Percentiles rank a stretch among this genome's conserved stretches.
phyloP scores from a whole-genome alignment of 2,113 vertebrate species.

The Myotis davidii region DNA sequence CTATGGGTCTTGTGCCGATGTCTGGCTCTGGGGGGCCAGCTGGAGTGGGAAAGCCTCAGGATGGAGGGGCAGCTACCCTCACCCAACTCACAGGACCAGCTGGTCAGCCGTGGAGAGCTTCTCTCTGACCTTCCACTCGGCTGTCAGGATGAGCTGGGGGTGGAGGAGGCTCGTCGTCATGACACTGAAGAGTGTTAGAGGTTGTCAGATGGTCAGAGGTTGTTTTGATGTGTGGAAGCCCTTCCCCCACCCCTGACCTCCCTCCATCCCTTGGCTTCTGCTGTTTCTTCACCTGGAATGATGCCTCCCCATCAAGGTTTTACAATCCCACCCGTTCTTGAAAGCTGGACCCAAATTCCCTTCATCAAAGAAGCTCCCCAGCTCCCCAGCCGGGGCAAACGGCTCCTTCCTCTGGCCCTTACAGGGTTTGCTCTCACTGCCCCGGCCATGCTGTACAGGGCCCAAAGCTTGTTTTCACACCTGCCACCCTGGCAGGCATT shows the following conservation, averaged over 20 bases:
- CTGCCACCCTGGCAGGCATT: neutral
- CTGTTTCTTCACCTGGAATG: neutral
- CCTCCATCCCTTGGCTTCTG: neutral
- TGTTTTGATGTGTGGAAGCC: neutral
- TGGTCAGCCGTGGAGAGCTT: rapidly evolving
- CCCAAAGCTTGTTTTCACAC: neutral
- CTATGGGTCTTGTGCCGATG: neutral
- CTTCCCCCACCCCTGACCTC: too few relatives aligned
- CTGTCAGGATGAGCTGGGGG: neutral
- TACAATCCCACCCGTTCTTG: neutral
- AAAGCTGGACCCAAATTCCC: neutral
- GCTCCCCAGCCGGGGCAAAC: neutral
- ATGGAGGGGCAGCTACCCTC: neutral
- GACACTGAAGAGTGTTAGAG: neutral
- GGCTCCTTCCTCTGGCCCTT: neutral
- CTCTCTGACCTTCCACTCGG: neutral
- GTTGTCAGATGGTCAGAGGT: neutral
- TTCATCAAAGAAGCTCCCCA: neutral
- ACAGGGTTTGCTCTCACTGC: rapidly evolving
- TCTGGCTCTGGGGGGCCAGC: neutral
- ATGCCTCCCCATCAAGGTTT: neutral
- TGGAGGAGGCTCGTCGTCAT: neutral
- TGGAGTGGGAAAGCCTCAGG: neutral
- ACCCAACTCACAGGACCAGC: neutral
- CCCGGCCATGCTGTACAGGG: neutral